phyloP scores from a whole-genome alignment of 2,797 vertebrate species.

The Kryptopterus vitreolus region DNA sequence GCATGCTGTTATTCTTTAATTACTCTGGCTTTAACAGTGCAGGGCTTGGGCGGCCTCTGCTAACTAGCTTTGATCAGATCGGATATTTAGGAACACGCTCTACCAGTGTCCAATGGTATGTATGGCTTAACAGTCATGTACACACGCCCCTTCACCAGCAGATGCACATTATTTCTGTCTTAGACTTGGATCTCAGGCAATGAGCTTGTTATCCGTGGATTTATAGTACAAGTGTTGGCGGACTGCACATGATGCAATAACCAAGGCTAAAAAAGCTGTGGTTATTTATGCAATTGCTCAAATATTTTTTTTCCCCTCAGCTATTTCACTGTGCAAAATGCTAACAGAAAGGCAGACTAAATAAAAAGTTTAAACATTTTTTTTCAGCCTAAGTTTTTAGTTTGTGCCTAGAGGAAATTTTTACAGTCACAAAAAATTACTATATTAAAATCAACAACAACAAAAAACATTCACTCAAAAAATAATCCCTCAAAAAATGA shows the following conservation, averaged over 20 bases:
- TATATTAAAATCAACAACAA: background rate
- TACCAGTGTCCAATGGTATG: constrained; percentile 71
- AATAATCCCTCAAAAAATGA: background rate
- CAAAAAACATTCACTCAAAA: background rate
- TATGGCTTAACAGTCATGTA: constrained; percentile 60
- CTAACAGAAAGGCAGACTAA: background rate
- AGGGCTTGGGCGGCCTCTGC: constrained; percentile 69
- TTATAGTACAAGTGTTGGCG: constrained; percentile 34
- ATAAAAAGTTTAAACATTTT: background rate
- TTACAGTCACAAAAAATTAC: background rate
- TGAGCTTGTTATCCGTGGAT: constrained; percentile 38
- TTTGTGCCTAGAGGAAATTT: background rate
- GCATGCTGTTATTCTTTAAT: constrained; percentile 83
- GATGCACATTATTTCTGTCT: constrained; percentile 37
- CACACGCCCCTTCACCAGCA: constrained; percentile 34
- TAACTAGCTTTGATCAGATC: constrained; percentile 77
- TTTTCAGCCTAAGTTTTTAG: background rate
- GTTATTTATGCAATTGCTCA: background rate
- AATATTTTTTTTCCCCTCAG: background rate
- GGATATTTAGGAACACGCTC: constrained; percentile 63
- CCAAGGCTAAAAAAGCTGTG: background rate
- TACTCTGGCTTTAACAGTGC: constrained; percentile 73
- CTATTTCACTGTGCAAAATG: background rate
- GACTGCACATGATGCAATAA: constrained; percentile 35
- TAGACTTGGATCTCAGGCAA: constrained; percentile 9